These are phyloP conservation scores for Olivierus martensii DNA, from an alignment of 1,140 invertebrate genomes.

Conservation along the genomic window DNA sequence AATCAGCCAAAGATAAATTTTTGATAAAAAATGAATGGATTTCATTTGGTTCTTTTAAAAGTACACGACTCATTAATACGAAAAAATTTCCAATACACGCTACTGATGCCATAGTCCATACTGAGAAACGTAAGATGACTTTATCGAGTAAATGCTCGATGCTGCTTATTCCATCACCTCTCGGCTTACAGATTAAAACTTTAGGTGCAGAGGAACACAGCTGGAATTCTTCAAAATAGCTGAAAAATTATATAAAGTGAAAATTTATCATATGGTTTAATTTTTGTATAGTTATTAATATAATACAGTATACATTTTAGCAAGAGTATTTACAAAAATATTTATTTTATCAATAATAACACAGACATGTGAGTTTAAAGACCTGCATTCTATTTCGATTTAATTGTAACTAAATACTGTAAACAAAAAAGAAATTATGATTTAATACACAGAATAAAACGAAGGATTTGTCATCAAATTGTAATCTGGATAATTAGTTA, in stretches of 20 bases:
- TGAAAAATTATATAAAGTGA: constrained; percentile 22
- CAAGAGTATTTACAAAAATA: too few species aligned
- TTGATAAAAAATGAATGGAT: constrained; percentile 42
- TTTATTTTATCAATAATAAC: too few species aligned
- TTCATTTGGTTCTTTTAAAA: constrained; percentile 34
- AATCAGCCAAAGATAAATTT: constrained; percentile 58
- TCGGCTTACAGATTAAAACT: constrained; percentile 45
- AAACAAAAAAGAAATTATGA: too few species aligned
- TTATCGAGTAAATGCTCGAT: constrained; percentile 45
- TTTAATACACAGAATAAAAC: too few species aligned
- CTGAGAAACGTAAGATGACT: constrained; percentile 41
- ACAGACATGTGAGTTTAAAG: too few species aligned
- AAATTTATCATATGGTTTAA: too few species aligned
- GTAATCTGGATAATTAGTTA: too few species aligned
- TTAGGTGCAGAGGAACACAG: constrained; percentile 48
- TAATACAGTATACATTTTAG: too few species aligned
- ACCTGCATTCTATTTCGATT: too few species aligned
- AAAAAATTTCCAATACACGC: constrained; percentile 48
- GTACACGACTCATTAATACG: constrained; percentile 49
- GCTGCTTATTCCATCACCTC: constrained; percentile 47
- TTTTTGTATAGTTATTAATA: too few species aligned
- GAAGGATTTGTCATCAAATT: too few species aligned
- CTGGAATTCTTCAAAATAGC: constrained; percentile 52
- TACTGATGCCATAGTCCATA: constrained; percentile 52
- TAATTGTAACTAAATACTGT: too few species aligned